Evolutionary conservation across 2,797 vertebrate species (phyloP), one percentile per base, ranked within the genome.

Genomic region (Coendou prehensilis): DNA sequence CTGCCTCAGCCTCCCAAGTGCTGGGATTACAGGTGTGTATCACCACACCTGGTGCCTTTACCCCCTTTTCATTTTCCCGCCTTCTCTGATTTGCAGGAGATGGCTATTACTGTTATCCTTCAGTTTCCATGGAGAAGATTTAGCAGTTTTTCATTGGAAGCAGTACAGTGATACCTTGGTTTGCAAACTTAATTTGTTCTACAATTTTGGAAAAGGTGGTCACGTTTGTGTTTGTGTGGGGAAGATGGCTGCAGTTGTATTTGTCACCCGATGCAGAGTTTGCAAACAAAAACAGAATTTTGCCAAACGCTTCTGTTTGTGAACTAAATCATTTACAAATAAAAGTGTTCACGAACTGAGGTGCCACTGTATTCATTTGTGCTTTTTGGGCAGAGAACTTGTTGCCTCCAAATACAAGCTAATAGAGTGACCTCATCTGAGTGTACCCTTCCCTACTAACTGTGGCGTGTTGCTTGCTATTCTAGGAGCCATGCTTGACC

Each of bases 401-500:
- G 4, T 47, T 63, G 61, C n/a, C 75, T 92, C 63, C 11, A 50
- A 50, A 76, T 47, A 76, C 57, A 69, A 93, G 17, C 45, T 30
- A 37, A 52, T n/a, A 86, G 82, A 75, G 45, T 71, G 26, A 30
- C 59, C 78, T 81, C 64, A 30, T 33, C 67, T 67, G 33, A 47
- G 54, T 23, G 0, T 9, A 0, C 37, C 59, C 71, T 95, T 88
- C 63, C 23, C 69, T 84, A 59, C 71, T n/a, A 52, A 47, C 73
- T 52, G 45, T 47, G 89, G 37, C 87, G 1, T 61, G 13, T 18
- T 64, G 67, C 93, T 81, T 85, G 20, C 6, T 17, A 0, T 98
- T 98, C 95, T 91, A 99, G 98, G 98, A 97, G 1, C 90, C 30
- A 95, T 96, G 97, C 90, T 81, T 97, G 96, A 97, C 86, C 52